Conservation (phyloP, 1,140 invertebrate species). For the Hyphantria cunea region DNA sequence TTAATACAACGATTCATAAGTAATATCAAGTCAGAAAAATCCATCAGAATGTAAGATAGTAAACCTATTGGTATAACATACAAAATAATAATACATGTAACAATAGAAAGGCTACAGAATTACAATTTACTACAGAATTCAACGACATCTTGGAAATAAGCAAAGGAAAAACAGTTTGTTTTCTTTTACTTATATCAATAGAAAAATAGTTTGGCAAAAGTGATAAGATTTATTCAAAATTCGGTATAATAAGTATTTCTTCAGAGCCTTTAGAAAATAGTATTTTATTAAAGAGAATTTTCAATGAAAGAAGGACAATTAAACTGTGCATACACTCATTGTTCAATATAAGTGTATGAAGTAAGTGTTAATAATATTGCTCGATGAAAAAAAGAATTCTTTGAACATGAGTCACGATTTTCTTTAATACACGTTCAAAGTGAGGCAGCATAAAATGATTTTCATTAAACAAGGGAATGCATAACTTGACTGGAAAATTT, state of each 20-base stretch:
- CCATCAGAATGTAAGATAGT: background rate
- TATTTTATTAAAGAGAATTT: too few species aligned
- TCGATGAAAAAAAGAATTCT: constrained; percentile 18
- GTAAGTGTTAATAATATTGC: constrained; percentile 5
- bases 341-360: constrained; percentile 19
- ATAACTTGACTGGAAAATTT: too few species aligned
- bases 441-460: background rate
- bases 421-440: constrained; percentile 4
- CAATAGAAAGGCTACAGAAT: constrained; percentile 23
- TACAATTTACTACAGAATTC: too few species aligned
- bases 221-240: too few species aligned
- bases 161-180: too few species aligned
- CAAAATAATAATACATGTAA: constrained; percentile 37
- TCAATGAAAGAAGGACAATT: too few species aligned
- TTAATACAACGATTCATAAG: background rate
- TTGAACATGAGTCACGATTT: constrained; percentile 15
- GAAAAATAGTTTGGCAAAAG: too few species aligned
- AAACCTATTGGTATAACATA: background rate
- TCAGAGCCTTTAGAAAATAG: too few species aligned
- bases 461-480: too few species aligned
- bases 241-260: constrained; percentile 5
- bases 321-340: too few species aligned
- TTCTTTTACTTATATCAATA: too few species aligned
- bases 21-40: background rate
- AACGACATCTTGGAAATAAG: too few species aligned